Percentiles rank a stretch among this genome's conserved stretches.
These are phyloP conservation scores for Spongilla lacustris DNA, from an alignment of 37 sponge, comb jelly and placozoan genomes.

Conservation along the genomic window DNA sequence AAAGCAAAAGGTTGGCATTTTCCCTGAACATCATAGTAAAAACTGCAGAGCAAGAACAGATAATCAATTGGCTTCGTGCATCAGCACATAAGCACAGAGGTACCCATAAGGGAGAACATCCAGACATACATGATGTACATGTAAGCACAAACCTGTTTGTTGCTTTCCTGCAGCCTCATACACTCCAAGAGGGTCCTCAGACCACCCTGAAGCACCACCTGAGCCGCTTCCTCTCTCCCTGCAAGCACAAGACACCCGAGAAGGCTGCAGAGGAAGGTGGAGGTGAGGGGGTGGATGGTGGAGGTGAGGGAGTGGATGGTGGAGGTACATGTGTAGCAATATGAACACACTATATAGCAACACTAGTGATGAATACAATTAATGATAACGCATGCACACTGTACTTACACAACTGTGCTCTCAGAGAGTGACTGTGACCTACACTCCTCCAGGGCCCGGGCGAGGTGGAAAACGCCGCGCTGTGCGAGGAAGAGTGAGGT, in stretches of 20 bases:
- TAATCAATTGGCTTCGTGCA: too few relatives aligned
- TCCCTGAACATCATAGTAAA: too few relatives aligned
- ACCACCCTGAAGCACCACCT: conserved; percentile 68
- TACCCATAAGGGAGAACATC: too few relatives aligned
- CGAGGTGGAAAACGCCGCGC: conserved; percentile 36
- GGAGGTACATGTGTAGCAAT: background rate
- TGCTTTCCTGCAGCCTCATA: background rate
- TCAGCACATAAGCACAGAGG: too few relatives aligned
- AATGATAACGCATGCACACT: background rate
- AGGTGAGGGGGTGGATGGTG: background rate
- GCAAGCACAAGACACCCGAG: conserved; percentile 29
- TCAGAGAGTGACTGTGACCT: conserved; percentile 1
- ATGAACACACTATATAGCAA: background rate
- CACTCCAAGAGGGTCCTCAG: conserved; percentile 24
- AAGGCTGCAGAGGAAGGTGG: conserved; percentile 22
- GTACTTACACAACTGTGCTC: conserved; percentile 32
- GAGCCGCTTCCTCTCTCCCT: conserved; percentile 37
- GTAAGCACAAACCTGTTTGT: conserved; percentile 20
- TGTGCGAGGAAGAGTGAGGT: conserved; percentile 15
- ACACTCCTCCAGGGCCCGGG: conserved; percentile 16
- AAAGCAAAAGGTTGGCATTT: too few relatives aligned
- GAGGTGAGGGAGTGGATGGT: background rate
- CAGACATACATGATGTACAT: too few relatives aligned
- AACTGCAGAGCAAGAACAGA: too few relatives aligned
- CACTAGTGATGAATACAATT: too few relatives aligned